A percentile compares a stretch with the other conserved stretches of the same genome.
Conservation (phyloP, 2,113 vertebrate species). For the Eupsittula cactorum region DNA sequence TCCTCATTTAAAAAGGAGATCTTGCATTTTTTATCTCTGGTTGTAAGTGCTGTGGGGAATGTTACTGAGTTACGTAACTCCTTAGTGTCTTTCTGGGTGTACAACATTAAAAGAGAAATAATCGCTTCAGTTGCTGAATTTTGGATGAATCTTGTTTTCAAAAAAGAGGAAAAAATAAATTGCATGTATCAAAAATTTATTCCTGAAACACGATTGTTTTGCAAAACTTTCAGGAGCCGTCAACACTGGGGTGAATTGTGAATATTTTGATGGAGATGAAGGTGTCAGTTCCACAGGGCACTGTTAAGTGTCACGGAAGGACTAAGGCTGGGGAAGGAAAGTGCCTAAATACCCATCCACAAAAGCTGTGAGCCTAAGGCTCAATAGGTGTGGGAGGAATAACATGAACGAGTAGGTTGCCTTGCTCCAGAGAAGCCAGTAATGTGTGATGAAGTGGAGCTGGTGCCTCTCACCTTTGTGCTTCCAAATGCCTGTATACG, state of each 20-base stretch:
- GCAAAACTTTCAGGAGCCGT: background rate
- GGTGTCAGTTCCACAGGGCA: background rate
- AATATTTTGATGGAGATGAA: background rate
- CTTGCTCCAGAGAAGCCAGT: background rate
- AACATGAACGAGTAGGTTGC: background rate
- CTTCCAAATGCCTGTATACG: background rate
- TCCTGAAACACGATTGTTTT: background rate
- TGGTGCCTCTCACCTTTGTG: background rate
- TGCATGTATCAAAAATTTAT: background rate
- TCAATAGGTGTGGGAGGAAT: conserved; percentile 4
- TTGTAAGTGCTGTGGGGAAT: conserved; percentile 16
- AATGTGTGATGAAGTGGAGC: background rate
- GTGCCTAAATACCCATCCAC: background rate
- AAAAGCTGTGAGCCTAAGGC: conserved; percentile 44
- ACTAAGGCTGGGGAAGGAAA: background rate
- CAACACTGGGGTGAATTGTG: background rate
- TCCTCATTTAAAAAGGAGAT: conserved; percentile 43
- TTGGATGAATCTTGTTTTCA: background rate
- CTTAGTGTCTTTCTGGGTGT: background rate
- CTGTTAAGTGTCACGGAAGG: rapidly evolving
- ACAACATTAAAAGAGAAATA: conserved; percentile 25
- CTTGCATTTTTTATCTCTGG: conserved; percentile 29
- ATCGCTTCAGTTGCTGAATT: background rate
- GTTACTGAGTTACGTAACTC: conserved; percentile 24
- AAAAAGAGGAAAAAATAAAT: background rate